phyloP scores from a whole-genome alignment of 2,888 invertebrate genomes.

The Catocala nupta region DNA sequence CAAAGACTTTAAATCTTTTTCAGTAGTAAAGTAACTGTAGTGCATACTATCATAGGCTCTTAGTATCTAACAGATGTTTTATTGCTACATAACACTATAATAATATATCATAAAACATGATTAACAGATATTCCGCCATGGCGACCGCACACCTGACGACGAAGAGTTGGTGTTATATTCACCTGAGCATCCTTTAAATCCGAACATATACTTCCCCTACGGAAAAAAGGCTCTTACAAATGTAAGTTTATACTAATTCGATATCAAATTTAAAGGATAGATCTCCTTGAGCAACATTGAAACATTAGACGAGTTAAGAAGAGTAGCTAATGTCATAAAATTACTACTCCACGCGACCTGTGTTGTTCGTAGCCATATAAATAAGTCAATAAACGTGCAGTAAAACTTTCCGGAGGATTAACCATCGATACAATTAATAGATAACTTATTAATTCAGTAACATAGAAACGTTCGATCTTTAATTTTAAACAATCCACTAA shows the following conservation, averaged over 20 bases:
- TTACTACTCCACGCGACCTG: neutral
- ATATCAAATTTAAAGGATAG: neutral
- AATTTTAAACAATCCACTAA: too few species aligned
- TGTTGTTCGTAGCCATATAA: slow-evolving; percentile 6
- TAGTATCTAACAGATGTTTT: too few species aligned
- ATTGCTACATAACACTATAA: neutral
- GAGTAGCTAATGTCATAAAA: neutral
- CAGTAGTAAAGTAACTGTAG: too few species aligned
- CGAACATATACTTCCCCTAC: slow-evolving; percentile 85
- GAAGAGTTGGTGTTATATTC: slow-evolving; percentile 85
- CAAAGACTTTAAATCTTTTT: too few species aligned
- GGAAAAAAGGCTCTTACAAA: slow-evolving; percentile 90
- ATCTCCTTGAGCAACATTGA: neutral
- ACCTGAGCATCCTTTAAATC: slow-evolving; percentile 71
- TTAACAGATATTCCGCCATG: slow-evolving; percentile 89
- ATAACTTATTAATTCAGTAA: too few species aligned
- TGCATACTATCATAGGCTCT: too few species aligned
- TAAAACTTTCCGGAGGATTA: neutral
- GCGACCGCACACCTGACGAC: slow-evolving; percentile 90
- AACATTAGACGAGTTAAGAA: neutral
- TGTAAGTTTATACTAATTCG: slow-evolving; percentile 72
- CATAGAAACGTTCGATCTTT: too few species aligned
- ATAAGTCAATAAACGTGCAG: neutral
- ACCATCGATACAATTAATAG: neutral
- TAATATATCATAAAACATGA: slow-evolving; percentile 19